phyloP scores from a whole-genome alignment of 2,113 vertebrate species.

The Leucoraja erinaceus region DNA sequence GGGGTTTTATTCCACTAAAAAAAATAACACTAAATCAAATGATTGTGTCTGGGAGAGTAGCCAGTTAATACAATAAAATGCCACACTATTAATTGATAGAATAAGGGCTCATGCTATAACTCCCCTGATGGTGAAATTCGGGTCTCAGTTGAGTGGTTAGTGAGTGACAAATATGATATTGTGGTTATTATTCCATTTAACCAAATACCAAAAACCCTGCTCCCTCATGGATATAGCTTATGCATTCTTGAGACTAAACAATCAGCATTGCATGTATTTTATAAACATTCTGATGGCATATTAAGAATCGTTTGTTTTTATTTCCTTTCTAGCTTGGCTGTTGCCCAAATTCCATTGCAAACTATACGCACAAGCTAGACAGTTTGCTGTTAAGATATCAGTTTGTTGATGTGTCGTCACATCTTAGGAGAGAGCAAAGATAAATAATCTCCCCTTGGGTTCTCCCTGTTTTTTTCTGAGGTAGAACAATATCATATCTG shows the following conservation, averaged over 20 bases:
- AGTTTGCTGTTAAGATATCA: background rate
- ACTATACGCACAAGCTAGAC: background rate
- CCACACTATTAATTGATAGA: background rate
- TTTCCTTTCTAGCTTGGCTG: background rate
- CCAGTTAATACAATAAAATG: background rate
- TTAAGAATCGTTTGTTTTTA: background rate
- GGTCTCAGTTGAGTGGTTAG: background rate
- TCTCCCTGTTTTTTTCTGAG: background rate
- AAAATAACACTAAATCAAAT: background rate
- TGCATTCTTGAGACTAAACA: background rate
- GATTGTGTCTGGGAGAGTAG: background rate
- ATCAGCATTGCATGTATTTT: background rate
- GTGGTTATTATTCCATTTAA: background rate
- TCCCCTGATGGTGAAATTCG: background rate
- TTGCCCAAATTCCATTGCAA: background rate
- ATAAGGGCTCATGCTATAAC: background rate
- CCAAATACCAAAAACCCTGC: background rate
- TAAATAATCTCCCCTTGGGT: background rate
- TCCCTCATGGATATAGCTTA: background rate
- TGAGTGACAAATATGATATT: background rate
- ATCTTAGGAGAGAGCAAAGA: background rate
- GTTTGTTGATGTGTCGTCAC: background rate
- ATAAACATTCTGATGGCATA: background rate
- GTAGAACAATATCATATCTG: background rate
- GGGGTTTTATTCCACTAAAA: background rate